These are phyloP conservation scores for roundworm (Caenorhabditis elegans) DNA, from an alignment of 1,140 invertebrate genomes.

Conservation along the genomic window DNA sequence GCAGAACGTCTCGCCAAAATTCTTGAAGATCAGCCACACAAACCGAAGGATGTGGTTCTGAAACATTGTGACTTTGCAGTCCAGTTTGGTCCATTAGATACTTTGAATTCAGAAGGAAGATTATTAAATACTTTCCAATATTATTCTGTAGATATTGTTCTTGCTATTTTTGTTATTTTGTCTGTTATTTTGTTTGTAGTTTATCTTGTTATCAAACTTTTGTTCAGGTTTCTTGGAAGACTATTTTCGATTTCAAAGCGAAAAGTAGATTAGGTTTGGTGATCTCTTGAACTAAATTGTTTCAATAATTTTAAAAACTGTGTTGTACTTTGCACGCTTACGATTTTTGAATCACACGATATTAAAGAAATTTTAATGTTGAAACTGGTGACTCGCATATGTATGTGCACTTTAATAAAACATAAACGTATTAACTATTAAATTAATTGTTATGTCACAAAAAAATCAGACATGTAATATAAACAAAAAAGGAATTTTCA, in stretches of 20 bases:
- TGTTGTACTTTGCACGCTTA: too few relatives aligned
- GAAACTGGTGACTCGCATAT: too few relatives aligned
- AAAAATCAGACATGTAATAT: too few relatives aligned
- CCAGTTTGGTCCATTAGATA: neutral
- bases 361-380: too few relatives aligned
- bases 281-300: too few relatives aligned
- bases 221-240: neutral
- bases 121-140: constrained; percentile 1
- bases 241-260: neutral
- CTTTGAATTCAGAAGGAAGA: constrained; percentile 4
- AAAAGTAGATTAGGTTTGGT: neutral
- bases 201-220: neutral
- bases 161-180: neutral
- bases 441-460: too few relatives aligned
- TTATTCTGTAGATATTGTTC: neutral
- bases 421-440: too few relatives aligned
- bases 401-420: too few relatives aligned
- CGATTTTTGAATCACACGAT: too few relatives aligned
- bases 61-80: constrained; percentile 12
- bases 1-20: neutral
- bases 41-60: constrained; percentile 7
- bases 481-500: too few relatives aligned
- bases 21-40: neutral
- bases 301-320: too few relatives aligned
- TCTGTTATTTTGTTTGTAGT: neutral